A percentile compares a stretch with the other conserved stretches of the same genome.
Conservation (phyloP, 2,888 invertebrate species). For the Taphrorychus bicolor region DNA sequence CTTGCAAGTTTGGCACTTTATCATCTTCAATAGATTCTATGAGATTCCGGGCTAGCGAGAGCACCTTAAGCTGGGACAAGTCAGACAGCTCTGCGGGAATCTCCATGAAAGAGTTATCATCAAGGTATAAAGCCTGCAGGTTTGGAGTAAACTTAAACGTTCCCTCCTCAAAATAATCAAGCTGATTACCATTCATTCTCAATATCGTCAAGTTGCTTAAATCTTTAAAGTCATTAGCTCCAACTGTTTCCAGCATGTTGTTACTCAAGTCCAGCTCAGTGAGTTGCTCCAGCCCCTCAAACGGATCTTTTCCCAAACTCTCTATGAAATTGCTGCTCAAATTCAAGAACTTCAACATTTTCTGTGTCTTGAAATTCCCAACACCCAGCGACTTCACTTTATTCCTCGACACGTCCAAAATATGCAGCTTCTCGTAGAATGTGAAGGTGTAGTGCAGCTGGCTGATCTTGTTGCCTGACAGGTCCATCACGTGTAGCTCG, state of each 20-base stretch:
- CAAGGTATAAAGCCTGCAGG: slow-evolving; percentile 75
- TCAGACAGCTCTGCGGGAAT: slow-evolving; percentile 73
- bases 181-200: slow-evolving; percentile 77
- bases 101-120: slow-evolving; percentile 80
- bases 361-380: slow-evolving; percentile 81
- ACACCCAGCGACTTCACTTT: slow-evolving; percentile 80
- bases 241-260: slow-evolving; percentile 78
- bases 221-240: slow-evolving; percentile 79
- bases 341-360: slow-evolving; percentile 76
- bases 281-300: slow-evolving; percentile 75
- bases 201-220: slow-evolving; percentile 76
- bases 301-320: slow-evolving; percentile 75
- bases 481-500: slow-evolving; percentile 80
- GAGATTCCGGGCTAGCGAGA: slow-evolving; percentile 82
- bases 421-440: slow-evolving; percentile 80
- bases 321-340: slow-evolving; percentile 78
- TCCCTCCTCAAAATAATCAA: slow-evolving; percentile 75
- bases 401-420: slow-evolving; percentile 84
- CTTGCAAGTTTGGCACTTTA: slow-evolving; percentile 75
- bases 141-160: slow-evolving; percentile 74
- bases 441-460: slow-evolving; percentile 79
- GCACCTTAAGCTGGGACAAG: slow-evolving; percentile 71
- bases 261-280: slow-evolving; percentile 75
- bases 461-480: slow-evolving; percentile 83
- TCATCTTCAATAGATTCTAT: slow-evolving; percentile 75